Evolutionary conservation across 2,113 vertebrate species (phyloP), one percentile per base, ranked within the genome.

Genomic region (Daphoenositta chrysoptera): DNA sequence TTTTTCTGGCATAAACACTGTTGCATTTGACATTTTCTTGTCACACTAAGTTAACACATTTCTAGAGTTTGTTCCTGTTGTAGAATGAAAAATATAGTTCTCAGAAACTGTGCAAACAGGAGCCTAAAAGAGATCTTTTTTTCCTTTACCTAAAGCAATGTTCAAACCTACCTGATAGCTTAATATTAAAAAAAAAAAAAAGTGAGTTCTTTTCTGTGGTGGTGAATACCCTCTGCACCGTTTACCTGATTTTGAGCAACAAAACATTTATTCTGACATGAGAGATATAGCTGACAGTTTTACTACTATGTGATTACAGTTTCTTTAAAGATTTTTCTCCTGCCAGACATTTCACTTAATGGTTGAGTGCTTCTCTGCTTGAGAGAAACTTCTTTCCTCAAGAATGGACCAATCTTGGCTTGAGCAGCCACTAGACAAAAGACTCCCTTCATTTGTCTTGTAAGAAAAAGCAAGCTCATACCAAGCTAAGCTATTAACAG

Each of bases 201-300:
- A 21, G 14, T 16, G 51, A 75, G 60, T 37, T 76, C 9, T 44
- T 33, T 58, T 50, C 37, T 16, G 9, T 30, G 27, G 30, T 23
- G 7, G 9, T 6, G 2, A 78, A 79, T 11, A 54, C 7, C 33
- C 69, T 10, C 30, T 8, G 15, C 8, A 30, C 9, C 3, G 0
- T 33, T 47, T 35, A 21, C 40, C 40, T 42, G 30, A 15, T n/a
- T 44, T 2, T 2, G 10, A 75, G 39, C n/a, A 89, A 16, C 21
- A 40, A 48, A 76, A 60, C 11, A 26, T 17, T 50, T 58, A 30
- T 40, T 82, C 22, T 71, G 31, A 72, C 21, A 12, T 3, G 10
- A 65, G 16, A 85, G 7, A 23, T 0, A 14, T 6, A 93, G 24
- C 3, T 84, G 60, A 39, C 12, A 56, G 21, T 81, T 87, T 70